phyloP scores from a whole-genome alignment of 2,888 invertebrate species.

The Carpatolechia fugitivella region DNA sequence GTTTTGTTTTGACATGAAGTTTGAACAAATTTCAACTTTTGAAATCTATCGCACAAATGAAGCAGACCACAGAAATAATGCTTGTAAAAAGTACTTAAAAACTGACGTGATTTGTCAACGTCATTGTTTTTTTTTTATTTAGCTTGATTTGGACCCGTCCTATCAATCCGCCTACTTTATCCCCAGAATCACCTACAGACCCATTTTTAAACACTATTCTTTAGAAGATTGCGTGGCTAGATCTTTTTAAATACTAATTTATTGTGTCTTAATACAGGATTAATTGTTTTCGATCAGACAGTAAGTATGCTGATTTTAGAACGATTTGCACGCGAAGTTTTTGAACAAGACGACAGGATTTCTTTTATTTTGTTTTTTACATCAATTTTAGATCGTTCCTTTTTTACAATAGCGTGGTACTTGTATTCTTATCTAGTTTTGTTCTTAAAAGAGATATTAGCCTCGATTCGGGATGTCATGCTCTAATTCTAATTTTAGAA shows the following conservation, averaged over 20 bases:
- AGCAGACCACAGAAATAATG: too few relatives aligned
- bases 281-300: slow-evolving; percentile 29
- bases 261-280: slow-evolving; percentile 25
- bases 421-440: too few relatives aligned
- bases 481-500: too few relatives aligned
- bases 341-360: not conserved
- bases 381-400: not conserved
- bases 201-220: slow-evolving; percentile 4
- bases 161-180: not conserved
- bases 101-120: too few relatives aligned
- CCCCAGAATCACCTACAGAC: slow-evolving; percentile 1
- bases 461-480: too few relatives aligned
- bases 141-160: not conserved
- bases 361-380: not conserved
- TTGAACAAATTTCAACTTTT: too few relatives aligned
- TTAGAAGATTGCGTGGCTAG: slow-evolving; percentile 22
- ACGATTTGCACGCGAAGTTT: slow-evolving; percentile 21
- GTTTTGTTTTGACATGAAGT: too few relatives aligned
- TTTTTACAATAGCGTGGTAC: too few relatives aligned
- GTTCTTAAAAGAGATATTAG: too few relatives aligned
- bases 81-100: too few relatives aligned
- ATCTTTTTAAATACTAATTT: slow-evolving; percentile 28
- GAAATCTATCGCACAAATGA: too few relatives aligned
- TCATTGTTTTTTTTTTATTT: too few relatives aligned
- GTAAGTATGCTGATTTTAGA: slow-evolving; percentile 21